phyloP scores from a whole-genome alignment of 2,797 vertebrate genomes.

The Acrocephalus scirpaceus region DNA sequence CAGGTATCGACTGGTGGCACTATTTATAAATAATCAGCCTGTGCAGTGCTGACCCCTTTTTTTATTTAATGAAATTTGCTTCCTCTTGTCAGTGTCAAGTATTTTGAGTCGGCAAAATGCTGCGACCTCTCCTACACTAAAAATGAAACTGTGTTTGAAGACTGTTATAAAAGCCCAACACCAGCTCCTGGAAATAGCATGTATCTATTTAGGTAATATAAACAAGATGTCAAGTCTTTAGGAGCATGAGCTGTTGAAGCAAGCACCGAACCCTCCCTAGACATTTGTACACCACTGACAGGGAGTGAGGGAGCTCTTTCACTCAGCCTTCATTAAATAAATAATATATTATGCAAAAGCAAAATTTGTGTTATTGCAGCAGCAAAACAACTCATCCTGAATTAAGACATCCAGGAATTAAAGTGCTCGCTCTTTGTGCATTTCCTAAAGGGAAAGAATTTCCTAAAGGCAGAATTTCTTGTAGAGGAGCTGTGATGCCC shows the following conservation, averaged over 20 bases:
- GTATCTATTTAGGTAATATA: conserved; percentile 6
- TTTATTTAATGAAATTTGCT: conserved; percentile 46
- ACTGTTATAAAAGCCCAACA: neutral
- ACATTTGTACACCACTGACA: neutral
- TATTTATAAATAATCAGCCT: conserved; percentile 62
- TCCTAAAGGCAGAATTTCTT: neutral
- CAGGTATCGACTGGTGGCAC: neutral
- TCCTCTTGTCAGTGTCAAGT: conserved; percentile 33
- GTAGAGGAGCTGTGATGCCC: neutral
- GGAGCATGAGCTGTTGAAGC: neutral
- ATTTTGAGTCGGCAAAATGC: neutral
- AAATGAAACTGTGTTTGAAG: neutral
- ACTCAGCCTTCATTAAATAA: conserved; percentile 2
- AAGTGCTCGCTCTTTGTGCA: fast-evolving
- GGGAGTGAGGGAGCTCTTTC: neutral
- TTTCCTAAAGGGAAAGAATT: neutral
- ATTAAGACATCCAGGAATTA: neutral
- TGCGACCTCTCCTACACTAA: neutral
- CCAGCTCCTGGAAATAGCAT: neutral
- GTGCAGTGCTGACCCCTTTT: conserved; percentile 1
- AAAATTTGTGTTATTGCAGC: neutral
- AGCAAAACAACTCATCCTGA: neutral
- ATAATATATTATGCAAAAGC: neutral
- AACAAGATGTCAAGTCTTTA: conserved; percentile 41
- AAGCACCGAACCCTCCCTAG: neutral